These are phyloP conservation scores for Drosophila ohnishii DNA, from an alignment of 1,140 invertebrate species.

Conservation along the genomic window DNA sequence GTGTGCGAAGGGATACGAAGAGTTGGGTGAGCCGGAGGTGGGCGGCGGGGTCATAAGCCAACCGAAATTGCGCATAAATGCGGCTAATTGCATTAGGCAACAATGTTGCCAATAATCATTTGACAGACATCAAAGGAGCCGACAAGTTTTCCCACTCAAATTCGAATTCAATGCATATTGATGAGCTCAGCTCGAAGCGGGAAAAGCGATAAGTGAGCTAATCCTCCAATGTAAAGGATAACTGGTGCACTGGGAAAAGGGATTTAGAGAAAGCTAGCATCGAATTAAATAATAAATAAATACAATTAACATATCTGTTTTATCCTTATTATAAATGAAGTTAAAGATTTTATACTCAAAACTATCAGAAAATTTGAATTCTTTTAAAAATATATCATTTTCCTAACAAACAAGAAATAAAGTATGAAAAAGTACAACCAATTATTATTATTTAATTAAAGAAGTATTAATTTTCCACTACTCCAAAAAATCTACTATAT, in stretches of 20 bases:
- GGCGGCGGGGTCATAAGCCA: constrained; percentile 3
- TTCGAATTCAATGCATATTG: constrained; percentile 72
- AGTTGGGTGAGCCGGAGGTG: background rate
- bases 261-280: background rate
- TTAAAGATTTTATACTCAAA: background rate
- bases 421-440: no score
- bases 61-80: constrained; percentile 68
- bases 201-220: constrained; percentile 12
- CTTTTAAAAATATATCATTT: no score
- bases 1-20: constrained; percentile 10
- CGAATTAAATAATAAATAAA: background rate
- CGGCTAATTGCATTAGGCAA: constrained; percentile 71
- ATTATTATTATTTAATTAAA: no score
- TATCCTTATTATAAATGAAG: background rate
- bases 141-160: constrained; percentile 48
- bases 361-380: no score
- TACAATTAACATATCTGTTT: background rate
- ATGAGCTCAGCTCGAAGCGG: constrained; percentile 41
- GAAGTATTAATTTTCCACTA: background rate
- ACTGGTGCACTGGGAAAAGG: background rate
- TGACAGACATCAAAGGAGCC: constrained; percentile 52
- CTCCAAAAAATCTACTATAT: background rate
- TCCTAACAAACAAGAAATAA: no score
- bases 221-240: constrained; percentile 6
- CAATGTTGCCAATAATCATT: constrained; percentile 71